These are phyloP conservation scores for Sebastes hubbsi DNA, from an alignment of 2,797 vertebrate genomes.

Conservation along the genomic window DNA sequence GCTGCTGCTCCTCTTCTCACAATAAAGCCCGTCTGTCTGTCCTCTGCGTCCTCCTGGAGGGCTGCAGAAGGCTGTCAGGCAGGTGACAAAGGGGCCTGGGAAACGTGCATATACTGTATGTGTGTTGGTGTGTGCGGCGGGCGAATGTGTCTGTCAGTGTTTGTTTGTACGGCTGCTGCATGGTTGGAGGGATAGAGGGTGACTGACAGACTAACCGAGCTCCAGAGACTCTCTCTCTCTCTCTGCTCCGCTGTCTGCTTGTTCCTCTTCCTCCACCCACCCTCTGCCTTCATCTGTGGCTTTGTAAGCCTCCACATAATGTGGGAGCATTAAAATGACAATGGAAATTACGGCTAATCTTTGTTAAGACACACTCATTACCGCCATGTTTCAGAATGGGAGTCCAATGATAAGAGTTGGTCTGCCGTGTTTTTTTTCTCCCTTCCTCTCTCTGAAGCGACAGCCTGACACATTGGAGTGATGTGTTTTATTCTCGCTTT, in stretches of 20 bases:
- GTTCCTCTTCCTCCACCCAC: conserved; percentile 69
- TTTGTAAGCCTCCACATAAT: conserved; percentile 79
- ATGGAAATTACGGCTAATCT: conserved; percentile 84
- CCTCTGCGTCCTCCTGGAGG: conserved; percentile 56
- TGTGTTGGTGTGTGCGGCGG: conserved; percentile 30
- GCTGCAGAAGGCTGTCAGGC: conserved; percentile 73
- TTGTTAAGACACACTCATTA: conserved; percentile 82
- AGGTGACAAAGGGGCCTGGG: conserved; percentile 52
- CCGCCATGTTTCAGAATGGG: conserved; percentile 66
- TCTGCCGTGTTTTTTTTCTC: conserved; percentile 35
- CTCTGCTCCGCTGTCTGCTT: conserved; percentile 60
- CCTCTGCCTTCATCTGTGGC: conserved; percentile 75
- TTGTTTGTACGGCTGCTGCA: conserved; percentile 42
- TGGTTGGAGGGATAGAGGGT: conserved; percentile 59
- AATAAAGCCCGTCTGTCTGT: conserved; percentile 52
- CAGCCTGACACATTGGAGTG: conserved; percentile 76
- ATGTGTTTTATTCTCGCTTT: conserved; percentile 78
- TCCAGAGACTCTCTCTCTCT: conserved; percentile 58
- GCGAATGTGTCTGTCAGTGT: conserved; percentile 39
- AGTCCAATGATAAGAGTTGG: conserved; percentile 74
- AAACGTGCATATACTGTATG: conserved; percentile 23
- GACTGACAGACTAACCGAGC: conserved; percentile 80
- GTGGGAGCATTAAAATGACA: conserved; percentile 80
- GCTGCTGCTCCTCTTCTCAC: conserved; percentile 51
- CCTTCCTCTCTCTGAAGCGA: conserved; percentile 61